These are phyloP conservation scores for Cryptophagus acutangulus DNA, from an alignment of 2,888 invertebrate species.

Conservation along the genomic window DNA sequence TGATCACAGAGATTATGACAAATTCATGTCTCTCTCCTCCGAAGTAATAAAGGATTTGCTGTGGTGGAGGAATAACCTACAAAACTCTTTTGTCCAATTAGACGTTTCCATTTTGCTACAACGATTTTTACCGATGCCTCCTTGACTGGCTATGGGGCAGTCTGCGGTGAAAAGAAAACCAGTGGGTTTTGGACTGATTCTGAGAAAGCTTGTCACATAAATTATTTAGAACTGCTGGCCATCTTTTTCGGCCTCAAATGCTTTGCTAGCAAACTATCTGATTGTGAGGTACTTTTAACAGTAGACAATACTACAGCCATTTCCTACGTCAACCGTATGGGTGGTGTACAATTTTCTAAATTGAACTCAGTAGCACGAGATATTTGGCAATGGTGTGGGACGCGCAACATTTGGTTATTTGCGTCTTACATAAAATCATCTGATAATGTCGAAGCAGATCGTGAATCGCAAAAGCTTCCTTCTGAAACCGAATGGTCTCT, in stretches of 20 bases:
- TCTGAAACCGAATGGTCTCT: slow-evolving; percentile 18
- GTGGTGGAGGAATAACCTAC: slow-evolving; percentile 9
- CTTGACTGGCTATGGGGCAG: slow-evolving; percentile 20
- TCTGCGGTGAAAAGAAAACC: slow-evolving; percentile 11
- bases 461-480: slow-evolving; percentile 13
- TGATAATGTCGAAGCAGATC: slow-evolving; percentile 23
- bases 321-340: slow-evolving; percentile 22
- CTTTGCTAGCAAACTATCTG: slow-evolving; percentile 10
- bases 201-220: slow-evolving; percentile 17
- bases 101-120: slow-evolving; percentile 11
- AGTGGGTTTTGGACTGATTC: slow-evolving; percentile 19
- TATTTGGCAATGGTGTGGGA: slow-evolving; percentile 28
- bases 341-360: slow-evolving; percentile 19
- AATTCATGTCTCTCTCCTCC: slow-evolving; percentile 3
- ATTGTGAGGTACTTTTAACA: slow-evolving; percentile 13
- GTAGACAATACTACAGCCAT: slow-evolving; percentile 21
- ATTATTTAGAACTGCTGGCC: slow-evolving; percentile 16
- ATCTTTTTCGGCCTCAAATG: slow-evolving; percentile 15
- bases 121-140: slow-evolving; percentile 26
- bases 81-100: background rate
- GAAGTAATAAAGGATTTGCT: slow-evolving; percentile 6
- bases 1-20: slow-evolving; percentile 12
- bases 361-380: slow-evolving; percentile 21
- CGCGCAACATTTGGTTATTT: slow-evolving; percentile 18
- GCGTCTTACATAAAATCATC: slow-evolving; percentile 23